Conservation (phyloP, 2,888 invertebrate species). For the Agelastica alni region DNA sequence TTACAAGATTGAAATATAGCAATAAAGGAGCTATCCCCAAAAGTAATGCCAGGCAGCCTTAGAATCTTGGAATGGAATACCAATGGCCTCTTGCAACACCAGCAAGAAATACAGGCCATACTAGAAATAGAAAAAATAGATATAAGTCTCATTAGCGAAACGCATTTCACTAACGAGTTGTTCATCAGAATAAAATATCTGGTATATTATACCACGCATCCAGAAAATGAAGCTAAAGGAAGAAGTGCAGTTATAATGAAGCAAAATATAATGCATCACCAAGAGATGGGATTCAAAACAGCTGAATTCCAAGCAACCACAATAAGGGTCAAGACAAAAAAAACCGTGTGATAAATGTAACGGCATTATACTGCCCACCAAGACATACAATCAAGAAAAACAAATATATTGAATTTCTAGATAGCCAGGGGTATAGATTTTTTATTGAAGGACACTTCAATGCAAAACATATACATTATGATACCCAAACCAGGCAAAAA, state of each 20-base stretch:
- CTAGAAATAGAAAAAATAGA: no score
- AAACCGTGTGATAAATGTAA: slow-evolving; percentile 10
- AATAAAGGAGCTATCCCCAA: no score
- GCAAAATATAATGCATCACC: slow-evolving; percentile 11
- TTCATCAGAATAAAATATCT: slow-evolving; percentile 32
- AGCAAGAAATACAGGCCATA: slow-evolving; percentile 31
- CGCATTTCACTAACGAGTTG: no score
- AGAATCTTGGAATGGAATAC: slow-evolving; percentile 32
- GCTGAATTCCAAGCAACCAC: slow-evolving; percentile 13
- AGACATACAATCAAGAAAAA: slow-evolving; percentile 15
- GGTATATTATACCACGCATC: slow-evolving; percentile 32
- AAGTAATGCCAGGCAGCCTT: slow-evolving; percentile 28
- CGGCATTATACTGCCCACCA: slow-evolving; percentile 12
- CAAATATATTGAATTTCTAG: slow-evolving; percentile 19
- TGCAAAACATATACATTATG: no score
- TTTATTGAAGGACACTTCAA: no score
- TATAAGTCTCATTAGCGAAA: no score
- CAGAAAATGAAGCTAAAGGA: slow-evolving; percentile 32
- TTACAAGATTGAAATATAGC: slow-evolving; percentile 25
- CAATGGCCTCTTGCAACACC: slow-evolving; percentile 35
- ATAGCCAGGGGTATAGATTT: no score
- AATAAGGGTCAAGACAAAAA: slow-evolving; percentile 6
- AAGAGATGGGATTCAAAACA: slow-evolving; percentile 6
- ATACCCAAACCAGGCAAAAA: no score
- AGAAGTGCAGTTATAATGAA: slow-evolving; percentile 27